Evolutionary conservation across 2,113 vertebrate species (phyloP), one percentile per base, ranked within the genome.

Genomic region (Lamprotornis superbus): DNA sequence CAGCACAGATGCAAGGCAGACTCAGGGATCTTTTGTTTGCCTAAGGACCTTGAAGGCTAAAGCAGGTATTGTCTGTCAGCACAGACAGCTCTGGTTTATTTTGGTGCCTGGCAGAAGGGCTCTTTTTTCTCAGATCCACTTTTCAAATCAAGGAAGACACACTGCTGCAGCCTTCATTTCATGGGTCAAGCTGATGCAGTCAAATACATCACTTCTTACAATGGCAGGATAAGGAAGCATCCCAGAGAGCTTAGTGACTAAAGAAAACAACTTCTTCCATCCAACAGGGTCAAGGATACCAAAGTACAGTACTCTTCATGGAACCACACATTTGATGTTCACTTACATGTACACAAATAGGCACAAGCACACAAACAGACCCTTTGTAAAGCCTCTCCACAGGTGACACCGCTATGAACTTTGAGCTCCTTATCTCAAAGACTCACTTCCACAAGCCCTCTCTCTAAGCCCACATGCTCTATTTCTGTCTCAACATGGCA

Each of bases 361-460:
- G 40, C 73, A 65, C 17, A 47, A 21, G 10, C 2, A 10, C 37
- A 59, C 50, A 28, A 10, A 47, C 30, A 86, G 44, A 30, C 46
- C 27, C 73, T 25, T 3, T 0, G 42, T 3, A 31, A 60, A 80
- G 71, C n/a, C 69, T 59, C 47, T 37, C 44, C 0, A 0, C 37
- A 44, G 39, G 33, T 4, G 3, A 35, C 71, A 13, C 13, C 0
- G 1, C 57, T 5, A 2, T 2, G 11, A 71, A 39, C 0, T 0
- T 0, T 0, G 69, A 17, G 49, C 78, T 82, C 67, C 61, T 64
- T 11, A 0, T 11, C 57, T 39, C 55, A 18, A 28, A 40, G 21
- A 17, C 13, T 75, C 20, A 31, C 37, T 31, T 42, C 49, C 74
- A 77, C 27, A 27, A 75, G 35, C 30, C 18, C 42, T 40, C 39